Evolutionary conservation across 1,140 invertebrate species (phyloP).

Genomic region (Aphis craccivora): DNA sequence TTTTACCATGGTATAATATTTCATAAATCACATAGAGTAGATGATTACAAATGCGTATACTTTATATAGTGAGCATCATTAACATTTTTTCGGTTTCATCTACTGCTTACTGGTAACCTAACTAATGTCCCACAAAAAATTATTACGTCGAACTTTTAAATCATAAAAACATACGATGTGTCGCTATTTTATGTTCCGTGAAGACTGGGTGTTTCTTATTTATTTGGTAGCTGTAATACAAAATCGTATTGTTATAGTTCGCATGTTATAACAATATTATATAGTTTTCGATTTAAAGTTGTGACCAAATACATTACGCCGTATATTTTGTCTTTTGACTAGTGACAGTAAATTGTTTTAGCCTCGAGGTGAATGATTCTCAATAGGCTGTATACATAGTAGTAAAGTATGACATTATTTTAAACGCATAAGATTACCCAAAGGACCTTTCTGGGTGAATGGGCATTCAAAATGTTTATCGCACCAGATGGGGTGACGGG

Average conservation of each 20-base stretch:
- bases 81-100: background rate
- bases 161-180: background rate
- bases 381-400: constrained; percentile 15
- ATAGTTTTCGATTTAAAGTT: constrained; percentile 30
- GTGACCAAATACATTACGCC: background rate
- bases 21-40: background rate
- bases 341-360: constrained; percentile 30
- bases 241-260: background rate
- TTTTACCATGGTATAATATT: background rate
- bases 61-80: background rate
- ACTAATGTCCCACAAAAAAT: background rate
- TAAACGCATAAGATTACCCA: constrained; percentile 44
- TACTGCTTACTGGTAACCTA: background rate
- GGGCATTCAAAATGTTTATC: constrained; percentile 46
- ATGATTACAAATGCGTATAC: background rate
- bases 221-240: background rate
- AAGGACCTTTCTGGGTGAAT: constrained; percentile 39
- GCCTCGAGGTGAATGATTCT: constrained; percentile 41
- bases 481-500: constrained; percentile 30
- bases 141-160: background rate
- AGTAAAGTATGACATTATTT: constrained; percentile 28
- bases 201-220: background rate
- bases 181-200: background rate
- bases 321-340: background rate
- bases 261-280: constrained; percentile 1